Base-by-base conservation (phyloP, 2,888 invertebrate genomes). In the Parthenolecanium corni region DNA sequence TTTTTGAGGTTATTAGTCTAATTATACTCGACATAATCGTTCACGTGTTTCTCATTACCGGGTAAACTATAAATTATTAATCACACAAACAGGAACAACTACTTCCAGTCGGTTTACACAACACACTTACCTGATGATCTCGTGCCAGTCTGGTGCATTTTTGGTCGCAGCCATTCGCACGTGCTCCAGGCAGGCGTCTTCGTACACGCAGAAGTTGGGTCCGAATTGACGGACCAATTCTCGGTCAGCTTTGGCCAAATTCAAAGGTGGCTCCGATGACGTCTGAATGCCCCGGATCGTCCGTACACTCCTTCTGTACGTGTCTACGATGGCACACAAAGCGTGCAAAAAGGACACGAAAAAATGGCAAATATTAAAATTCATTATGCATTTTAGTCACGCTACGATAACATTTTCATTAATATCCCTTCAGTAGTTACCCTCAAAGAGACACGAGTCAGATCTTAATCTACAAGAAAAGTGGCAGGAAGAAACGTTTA, bases 81-180 rank as follows among this genome's bases (percentile, higher is more conserved):
- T 31, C 9, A 31, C 31, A 31, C 31, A 31, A 31, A 31, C 31
- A 31, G 31, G 31, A 31, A 31, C n/a, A n/a, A n/a, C 31, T 31
- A 9, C 31, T 31, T 9, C 31, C 31, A 6, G 31, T 31, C 9
- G 31, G 31, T 31, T 9, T 31, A 9, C 31, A 31, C n/a, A n/a
- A n/a, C n/a, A n/a, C n/a, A 68, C 71, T 73, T 78, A 89, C 89
- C 85, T 85, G 75, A 89, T 84, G 51, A 90, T 80, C 69, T 84
- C 81, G 67, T 80, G 76, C 86, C 86, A 87, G 74, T 87, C 83
- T 66, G 85, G 77, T 6, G 31, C 64, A 66, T 69, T 73, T 72
- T 71, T 73, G 67, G 58, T 69, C 68, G 62, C 70, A 12, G 64
- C 79, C 64, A 78, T 76, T 54, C 76, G 78, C 0, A 85, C 85